Conservation (phyloP, 64 coral and sea anemone genomes). For the Porites lutea region DNA sequence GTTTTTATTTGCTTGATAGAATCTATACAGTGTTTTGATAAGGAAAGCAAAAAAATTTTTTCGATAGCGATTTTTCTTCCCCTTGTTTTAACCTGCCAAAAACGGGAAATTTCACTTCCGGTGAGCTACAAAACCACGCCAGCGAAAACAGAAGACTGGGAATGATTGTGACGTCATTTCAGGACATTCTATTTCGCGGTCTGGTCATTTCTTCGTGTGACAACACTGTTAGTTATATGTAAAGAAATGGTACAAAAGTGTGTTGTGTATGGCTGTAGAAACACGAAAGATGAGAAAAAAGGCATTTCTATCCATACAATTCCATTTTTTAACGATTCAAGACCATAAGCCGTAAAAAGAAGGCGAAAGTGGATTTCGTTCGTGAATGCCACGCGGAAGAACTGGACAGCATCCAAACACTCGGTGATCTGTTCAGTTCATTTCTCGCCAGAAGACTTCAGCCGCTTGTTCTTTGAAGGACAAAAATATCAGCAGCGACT, state of each 20-base stretch:
- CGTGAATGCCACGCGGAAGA: neutral
- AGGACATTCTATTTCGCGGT: neutral
- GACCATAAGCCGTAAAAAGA: slow-evolving; percentile 20
- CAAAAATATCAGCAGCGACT: neutral
- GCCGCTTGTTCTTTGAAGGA: neutral
- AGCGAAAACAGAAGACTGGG: neutral
- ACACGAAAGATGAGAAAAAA: slow-evolving; percentile 8
- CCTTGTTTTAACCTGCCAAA: neutral
- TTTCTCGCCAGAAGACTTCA: neutral
- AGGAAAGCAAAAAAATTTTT: neutral
- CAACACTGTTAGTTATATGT: neutral
- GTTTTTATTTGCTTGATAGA: too few species aligned
- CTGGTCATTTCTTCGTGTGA: neutral
- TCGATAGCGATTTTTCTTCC: neutral
- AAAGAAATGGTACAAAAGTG: neutral
- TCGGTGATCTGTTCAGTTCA: neutral
- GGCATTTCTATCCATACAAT: slow-evolving; percentile 20
- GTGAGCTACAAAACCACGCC: neutral
- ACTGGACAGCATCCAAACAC: neutral
- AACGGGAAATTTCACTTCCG: neutral
- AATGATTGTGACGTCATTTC: too few species aligned
- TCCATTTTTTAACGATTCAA: slow-evolving; percentile 14
- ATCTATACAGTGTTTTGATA: neutral
- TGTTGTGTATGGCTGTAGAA: neutral
- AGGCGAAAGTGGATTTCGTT: slow-evolving; percentile 26